These are phyloP conservation scores for Cercopithecus mona DNA, from an alignment of 2,113 vertebrate species.

Conservation along the genomic window DNA sequence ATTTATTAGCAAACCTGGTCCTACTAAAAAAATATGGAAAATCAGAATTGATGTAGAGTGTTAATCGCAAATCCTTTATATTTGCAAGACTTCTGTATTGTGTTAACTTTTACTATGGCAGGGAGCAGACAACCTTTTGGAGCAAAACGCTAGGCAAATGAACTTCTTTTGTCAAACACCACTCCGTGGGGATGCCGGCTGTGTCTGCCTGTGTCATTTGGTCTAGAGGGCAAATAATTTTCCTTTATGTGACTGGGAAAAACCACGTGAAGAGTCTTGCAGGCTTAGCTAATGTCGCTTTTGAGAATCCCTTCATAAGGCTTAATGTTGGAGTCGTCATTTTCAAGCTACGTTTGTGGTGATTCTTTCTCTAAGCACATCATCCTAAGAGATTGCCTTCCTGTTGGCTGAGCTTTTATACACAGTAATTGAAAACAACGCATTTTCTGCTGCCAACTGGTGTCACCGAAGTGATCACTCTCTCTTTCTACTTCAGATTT, in stretches of 20 bases:
- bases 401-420: conserved; percentile 42
- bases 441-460: conserved; percentile 64
- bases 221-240: neutral
- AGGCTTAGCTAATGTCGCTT: neutral
- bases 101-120: conserved; percentile 72
- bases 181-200: neutral
- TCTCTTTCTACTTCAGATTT: conserved; percentile 74
- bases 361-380: neutral
- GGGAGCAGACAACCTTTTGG: conserved; percentile 57
- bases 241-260: neutral
- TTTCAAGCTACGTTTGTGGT: neutral
- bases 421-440: conserved; percentile 72
- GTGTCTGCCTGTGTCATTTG: neutral
- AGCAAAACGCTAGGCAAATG: neutral
- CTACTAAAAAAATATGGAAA: conserved; percentile 80
- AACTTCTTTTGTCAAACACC: conserved; percentile 4
- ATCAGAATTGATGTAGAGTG: conserved; percentile 75
- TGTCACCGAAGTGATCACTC: conserved; percentile 55
- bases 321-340: neutral
- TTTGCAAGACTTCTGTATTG: conserved; percentile 75
- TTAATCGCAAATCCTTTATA: conserved; percentile 78
- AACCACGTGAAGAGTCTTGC: neutral
- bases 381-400: conserved; percentile 14
- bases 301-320: neutral
- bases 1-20: conserved; percentile 78